Base-by-base conservation (phyloP, 2,888 invertebrate species). In the Chydorus sphaericus region DNA sequence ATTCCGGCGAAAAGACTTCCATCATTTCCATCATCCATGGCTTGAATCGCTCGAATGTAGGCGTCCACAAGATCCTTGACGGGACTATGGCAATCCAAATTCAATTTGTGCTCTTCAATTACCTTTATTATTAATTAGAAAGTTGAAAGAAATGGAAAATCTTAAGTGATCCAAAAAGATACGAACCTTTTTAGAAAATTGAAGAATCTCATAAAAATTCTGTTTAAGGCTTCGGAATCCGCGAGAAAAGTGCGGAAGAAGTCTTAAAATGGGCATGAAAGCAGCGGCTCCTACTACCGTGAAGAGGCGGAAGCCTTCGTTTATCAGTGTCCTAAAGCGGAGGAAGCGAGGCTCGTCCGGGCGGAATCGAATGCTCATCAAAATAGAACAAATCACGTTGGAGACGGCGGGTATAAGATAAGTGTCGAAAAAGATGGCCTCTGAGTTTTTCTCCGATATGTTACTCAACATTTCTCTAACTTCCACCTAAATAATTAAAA, bases 271-370 rank as follows among this genome's bases (percentile, higher is more conserved):
- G 4, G 91, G 89, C 60, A 91, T 79, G 66, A 88, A 89, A 69
- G 88, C 86, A 55, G 86, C 83, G 7, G 83, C 81, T 62, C 82
- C 83, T 48, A 90, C 78, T 64, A 85, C 81, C 8, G 88, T 87
- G 66, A 91, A 90, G 0, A 91, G 75, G 57, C 80, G 77, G 79
- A 92, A 91, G 31, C 92, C 92, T 71, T 92, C 91, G 65, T 90
- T 89, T 64, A 91, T 88, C n/a, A 90, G 75, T 61, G 77, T 73
- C 77, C 87, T 88, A 65, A 90, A 84, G 57, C 86, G 77, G 54
- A 77, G 75, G 70, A 91, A 91, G 54, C 82, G 77, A 5, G 73
- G 71, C 67, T 90, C 89, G 53, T 85, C 82, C 62, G 82, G 79
- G 57, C 80, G 78, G 70, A 90, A 92, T 39, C 88, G 77, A 4